phyloP scores from a whole-genome alignment of 35 echinoderm and acorn worm species.

The Heliocidaris erythrogramma region DNA sequence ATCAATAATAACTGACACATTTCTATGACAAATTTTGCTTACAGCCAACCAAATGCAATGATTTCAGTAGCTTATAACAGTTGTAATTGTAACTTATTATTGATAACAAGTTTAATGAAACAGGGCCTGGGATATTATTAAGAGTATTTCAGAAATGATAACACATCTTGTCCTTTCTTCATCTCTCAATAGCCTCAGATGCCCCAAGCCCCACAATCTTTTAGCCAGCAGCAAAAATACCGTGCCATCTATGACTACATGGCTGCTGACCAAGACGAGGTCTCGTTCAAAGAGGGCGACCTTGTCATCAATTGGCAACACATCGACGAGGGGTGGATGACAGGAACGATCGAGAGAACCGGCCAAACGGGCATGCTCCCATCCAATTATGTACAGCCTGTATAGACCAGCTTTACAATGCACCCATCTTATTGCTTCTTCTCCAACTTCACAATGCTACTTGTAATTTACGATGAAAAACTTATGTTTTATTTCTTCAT shows the following conservation, averaged over 20 bases:
- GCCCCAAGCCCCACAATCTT: background rate
- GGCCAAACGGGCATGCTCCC: slow-evolving; percentile 64
- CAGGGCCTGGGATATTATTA: too few species aligned
- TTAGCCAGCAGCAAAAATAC: slow-evolving; percentile 28
- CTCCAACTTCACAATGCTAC: background rate
- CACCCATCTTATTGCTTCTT: background rate
- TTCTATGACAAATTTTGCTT: too few species aligned
- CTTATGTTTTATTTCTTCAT: background rate
- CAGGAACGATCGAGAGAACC: slow-evolving; percentile 53
- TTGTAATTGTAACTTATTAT: too few species aligned
- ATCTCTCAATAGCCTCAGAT: background rate
- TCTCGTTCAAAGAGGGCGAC: slow-evolving; percentile 57
- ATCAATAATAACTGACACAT: too few species aligned
- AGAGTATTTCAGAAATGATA: too few species aligned
- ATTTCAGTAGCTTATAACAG: too few species aligned
- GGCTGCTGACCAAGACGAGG: slow-evolving; percentile 62
- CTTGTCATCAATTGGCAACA: slow-evolving; percentile 48
- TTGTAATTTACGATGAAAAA: background rate
- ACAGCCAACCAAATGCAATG: too few species aligned
- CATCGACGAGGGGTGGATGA: slow-evolving; percentile 71
- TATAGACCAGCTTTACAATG: slow-evolving; percentile 14
- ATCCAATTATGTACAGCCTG: slow-evolving; percentile 67
- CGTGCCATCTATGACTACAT: slow-evolving; percentile 62
- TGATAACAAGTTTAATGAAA: too few species aligned
- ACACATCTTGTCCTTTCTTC: background rate